Base-by-base conservation (phyloP, 2,888 invertebrate species). In the Eilema sororculum region DNA sequence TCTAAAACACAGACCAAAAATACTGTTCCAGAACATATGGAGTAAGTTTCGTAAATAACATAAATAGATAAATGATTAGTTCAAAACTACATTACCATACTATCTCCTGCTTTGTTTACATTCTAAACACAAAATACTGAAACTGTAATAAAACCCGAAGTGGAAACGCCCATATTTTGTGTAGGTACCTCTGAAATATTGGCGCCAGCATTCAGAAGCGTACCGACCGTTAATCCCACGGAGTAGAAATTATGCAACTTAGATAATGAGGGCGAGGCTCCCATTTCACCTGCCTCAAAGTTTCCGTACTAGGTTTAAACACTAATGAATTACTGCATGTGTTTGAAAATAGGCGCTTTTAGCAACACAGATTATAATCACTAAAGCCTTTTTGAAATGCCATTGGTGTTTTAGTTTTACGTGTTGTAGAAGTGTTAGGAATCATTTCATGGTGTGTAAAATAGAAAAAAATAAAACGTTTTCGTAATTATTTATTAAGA, bases 201-300 rank as follows among this genome's bases (percentile, higher is more conserved):
- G 16, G 33, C 65, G 28, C 73, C 37, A n/a, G 72, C 71, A 75
- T 75, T 74, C 71, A 73, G 63, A 66, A 71, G 24, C 70, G 68
- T 73, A 69, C 73, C 63, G 71, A 61, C 65, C 72, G 76, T 73
- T 75, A 78, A 76, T 82, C 69, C 69, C 58, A 33, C 65, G 69
- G 62, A 72, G 68, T 73, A 60, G 71, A 79, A 74, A 81, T 79
- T 77, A 77, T 81, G 76, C 80, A 81, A 78, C 81, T 69, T 65
- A 75, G 68, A 78, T 80, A 81, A 80, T 80, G 80, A 75, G 81
- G 69, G 65, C 68, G 60, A 64, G 62, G 71, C 72, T 81, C 65
- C 67, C 71, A 69, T 77, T 78, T 61, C 81, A 75, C 73, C 72
- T 78, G 68, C 65, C 72, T 70, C 69, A 58, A 77, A 70, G 69